Percentiles rank a stretch among this genome's conserved stretches.
These are phyloP conservation scores for Pygmarrhopalites habei DNA, from an alignment of 1,140 invertebrate genomes.

Conservation along the genomic window DNA sequence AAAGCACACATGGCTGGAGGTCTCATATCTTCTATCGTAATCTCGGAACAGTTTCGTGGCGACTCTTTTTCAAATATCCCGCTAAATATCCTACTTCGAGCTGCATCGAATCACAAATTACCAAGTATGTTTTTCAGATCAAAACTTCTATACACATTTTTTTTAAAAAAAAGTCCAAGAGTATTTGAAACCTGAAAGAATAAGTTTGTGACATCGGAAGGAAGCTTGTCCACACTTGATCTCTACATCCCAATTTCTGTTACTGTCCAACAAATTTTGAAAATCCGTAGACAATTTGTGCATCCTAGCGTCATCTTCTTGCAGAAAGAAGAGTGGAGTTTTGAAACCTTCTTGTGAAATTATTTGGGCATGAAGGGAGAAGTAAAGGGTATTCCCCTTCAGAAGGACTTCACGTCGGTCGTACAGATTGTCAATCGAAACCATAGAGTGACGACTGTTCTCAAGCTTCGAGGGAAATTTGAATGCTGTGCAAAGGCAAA, in stretches of 20 bases:
- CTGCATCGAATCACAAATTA: too few relatives aligned
- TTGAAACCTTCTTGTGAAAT: too few relatives aligned
- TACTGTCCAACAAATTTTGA: background rate
- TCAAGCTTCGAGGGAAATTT: too few relatives aligned
- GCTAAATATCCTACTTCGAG: constrained; percentile 10
- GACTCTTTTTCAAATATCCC: constrained; percentile 13
- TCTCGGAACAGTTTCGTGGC: constrained; percentile 1
- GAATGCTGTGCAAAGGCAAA: too few relatives aligned
- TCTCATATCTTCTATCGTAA: constrained; percentile 7
- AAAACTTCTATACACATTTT: too few relatives aligned
- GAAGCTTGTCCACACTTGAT: background rate
- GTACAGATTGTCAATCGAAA: background rate
- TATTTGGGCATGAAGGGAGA: background rate
- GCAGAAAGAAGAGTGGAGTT: too few relatives aligned
- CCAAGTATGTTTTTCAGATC: too few relatives aligned
- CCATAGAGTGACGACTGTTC: too few relatives aligned
- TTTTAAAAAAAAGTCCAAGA: too few relatives aligned
- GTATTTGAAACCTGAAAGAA: too few relatives aligned
- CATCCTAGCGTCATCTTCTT: too few relatives aligned
- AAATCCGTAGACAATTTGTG: background rate
- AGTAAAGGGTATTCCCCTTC: background rate
- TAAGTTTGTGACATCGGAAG: background rate
- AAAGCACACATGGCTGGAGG: constrained; percentile 8
- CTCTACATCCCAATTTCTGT: background rate
- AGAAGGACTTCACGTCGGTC: background rate